Percentiles rank a stretch among this genome's conserved stretches.
These are phyloP conservation scores for Camelus bactrianus DNA, from an alignment of 2,113 vertebrate genomes.

Conservation along the genomic window DNA sequence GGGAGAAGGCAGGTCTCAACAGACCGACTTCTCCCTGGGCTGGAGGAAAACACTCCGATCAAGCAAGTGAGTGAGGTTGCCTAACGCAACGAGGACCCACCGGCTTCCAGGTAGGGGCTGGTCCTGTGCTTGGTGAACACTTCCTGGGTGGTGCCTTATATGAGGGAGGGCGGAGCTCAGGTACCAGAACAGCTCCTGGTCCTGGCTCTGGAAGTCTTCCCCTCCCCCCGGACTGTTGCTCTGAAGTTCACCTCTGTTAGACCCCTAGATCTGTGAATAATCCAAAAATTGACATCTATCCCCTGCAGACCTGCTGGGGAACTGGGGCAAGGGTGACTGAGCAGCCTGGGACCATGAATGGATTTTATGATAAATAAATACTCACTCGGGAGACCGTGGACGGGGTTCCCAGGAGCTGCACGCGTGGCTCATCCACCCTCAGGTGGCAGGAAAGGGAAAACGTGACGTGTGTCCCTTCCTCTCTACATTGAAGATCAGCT, in stretches of 20 bases:
- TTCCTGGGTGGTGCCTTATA: background rate
- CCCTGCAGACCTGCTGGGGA: background rate
- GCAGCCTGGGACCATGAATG: background rate
- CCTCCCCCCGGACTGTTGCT: background rate
- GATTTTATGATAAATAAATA: slow-evolving; percentile 8
- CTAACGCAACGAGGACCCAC: background rate
- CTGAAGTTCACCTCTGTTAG: background rate
- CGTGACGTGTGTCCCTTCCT: background rate
- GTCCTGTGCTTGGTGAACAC: background rate
- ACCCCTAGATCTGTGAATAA: slow-evolving; percentile 21
- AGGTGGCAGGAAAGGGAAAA: background rate
- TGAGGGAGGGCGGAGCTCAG: background rate
- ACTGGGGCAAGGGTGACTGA: background rate
- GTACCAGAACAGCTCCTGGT: background rate
- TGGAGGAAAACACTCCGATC: background rate
- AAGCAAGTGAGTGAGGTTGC: background rate
- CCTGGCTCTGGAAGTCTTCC: background rate
- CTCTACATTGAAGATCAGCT: background rate
- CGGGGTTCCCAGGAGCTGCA: background rate
- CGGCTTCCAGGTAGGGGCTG: background rate
- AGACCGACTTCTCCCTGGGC: background rate
- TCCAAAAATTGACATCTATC: background rate
- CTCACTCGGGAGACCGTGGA: background rate
- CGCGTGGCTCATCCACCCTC: background rate
- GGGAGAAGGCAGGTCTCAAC: background rate